A percentile compares a stretch with the other conserved stretches of the same genome.
phyloP scores from a whole-genome alignment of 2,113 vertebrate genomes.

The Clarias batrachus region DNA sequence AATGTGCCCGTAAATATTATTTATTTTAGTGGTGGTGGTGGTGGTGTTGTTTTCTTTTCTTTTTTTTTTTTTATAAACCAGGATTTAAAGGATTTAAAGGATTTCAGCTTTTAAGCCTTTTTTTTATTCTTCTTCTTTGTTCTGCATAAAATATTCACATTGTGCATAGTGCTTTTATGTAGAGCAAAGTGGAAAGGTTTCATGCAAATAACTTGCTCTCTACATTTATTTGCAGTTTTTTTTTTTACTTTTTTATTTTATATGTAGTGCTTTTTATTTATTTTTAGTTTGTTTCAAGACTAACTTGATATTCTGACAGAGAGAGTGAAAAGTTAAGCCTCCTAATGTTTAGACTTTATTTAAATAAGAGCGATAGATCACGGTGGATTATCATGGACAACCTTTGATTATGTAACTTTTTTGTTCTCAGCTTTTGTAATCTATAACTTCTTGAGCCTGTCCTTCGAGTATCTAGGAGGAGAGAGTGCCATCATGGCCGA shows the following conservation, averaged over 20 bases:
- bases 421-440: slow-evolving; percentile 88
- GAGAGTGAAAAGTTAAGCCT: slow-evolving; percentile 47
- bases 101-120: slow-evolving; percentile 14
- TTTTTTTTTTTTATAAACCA: background rate
- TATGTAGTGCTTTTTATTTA: background rate
- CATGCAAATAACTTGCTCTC: slow-evolving; percentile 42
- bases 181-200: slow-evolving; percentile 50
- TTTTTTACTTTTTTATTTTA: background rate
- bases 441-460: slow-evolving; percentile 95
- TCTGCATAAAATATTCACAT: slow-evolving; percentile 21
- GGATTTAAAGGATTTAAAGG: background rate
- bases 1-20: background rate
- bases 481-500: slow-evolving; percentile 96
- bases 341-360: slow-evolving; percentile 69
- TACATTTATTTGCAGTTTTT: background rate
- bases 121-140: background rate
- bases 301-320: background rate
- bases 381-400: slow-evolving; percentile 67
- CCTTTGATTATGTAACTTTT: slow-evolving; percentile 21
- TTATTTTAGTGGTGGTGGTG: background rate
- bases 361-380: slow-evolving; percentile 73
- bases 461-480: slow-evolving; percentile 94
- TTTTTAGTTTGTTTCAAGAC: background rate
- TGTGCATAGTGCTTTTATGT: too few species aligned
- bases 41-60: too few species aligned